phyloP scores from a whole-genome alignment of 2,797 vertebrate genomes.

The Urophycis tenuis region DNA sequence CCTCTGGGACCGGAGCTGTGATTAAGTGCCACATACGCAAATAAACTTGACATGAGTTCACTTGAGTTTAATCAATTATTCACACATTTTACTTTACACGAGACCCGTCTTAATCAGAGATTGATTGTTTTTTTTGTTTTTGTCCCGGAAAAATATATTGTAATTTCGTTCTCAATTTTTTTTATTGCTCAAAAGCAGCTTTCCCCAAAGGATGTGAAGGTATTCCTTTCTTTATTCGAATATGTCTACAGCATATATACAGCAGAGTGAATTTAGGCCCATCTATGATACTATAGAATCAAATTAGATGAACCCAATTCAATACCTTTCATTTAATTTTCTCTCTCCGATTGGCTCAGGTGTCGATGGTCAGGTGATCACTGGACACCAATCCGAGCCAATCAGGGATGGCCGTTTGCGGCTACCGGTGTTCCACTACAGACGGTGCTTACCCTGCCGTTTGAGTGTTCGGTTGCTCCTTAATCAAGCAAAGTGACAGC shows the following conservation, averaged over 20 bases:
- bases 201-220: neutral
- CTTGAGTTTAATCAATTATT: slow-evolving; percentile 1
- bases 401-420: neutral
- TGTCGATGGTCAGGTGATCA: neutral
- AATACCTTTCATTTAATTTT: neutral
- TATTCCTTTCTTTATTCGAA: neutral
- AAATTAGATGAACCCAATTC: neutral
- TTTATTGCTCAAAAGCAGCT: neutral
- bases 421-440: neutral
- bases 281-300: neutral
- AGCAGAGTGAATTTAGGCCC: neutral
- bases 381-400: neutral
- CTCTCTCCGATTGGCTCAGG: neutral
- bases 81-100: neutral
- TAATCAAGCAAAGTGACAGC: neutral
- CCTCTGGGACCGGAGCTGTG: neutral
- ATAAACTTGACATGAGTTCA: neutral
- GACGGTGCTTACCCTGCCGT: neutral
- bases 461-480: neutral
- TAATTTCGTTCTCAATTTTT: neutral
- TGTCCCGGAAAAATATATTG: neutral
- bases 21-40: neutral
- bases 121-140: neutral
- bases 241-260: neutral
- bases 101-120: neutral